phyloP scores from a whole-genome alignment of 2,113 vertebrate genomes.

The Castor canadensis region DNA sequence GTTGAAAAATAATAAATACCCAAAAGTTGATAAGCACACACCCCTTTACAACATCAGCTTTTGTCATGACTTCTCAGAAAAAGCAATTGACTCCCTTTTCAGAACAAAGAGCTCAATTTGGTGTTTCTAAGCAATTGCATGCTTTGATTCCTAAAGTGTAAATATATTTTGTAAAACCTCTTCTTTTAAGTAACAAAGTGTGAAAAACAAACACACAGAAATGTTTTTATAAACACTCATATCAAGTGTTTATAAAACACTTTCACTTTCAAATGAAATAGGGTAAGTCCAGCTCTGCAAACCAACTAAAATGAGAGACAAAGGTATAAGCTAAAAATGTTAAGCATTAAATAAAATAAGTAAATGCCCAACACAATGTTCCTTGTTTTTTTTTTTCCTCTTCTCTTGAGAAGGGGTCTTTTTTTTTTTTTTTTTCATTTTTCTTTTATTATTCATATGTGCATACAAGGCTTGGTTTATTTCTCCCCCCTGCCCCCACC shows the following conservation, averaged over 20 bases:
- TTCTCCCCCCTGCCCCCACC: too few species aligned
- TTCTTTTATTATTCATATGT: too few species aligned
- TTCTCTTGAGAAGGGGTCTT: too few species aligned
- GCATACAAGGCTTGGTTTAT: too few species aligned
- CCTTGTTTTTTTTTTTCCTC: too few species aligned
- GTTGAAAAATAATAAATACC: not conserved
- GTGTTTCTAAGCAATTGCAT: not conserved
- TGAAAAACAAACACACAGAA: conserved; percentile 23
- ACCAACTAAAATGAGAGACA: not conserved
- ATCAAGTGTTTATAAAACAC: too few species aligned
- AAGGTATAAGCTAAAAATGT: not conserved
- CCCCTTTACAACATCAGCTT: not conserved
- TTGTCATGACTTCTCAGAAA: not conserved
- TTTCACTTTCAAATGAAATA: too few species aligned
- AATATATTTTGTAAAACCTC: not conserved
- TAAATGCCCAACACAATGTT: not conserved
- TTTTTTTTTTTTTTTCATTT: too few species aligned
- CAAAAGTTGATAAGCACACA: not conserved
- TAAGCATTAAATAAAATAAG: not conserved
- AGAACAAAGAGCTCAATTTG: not conserved
- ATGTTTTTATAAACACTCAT: not conserved
- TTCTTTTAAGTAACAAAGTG: conserved; percentile 9
- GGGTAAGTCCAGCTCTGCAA: not conserved
- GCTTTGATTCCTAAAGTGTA: not conserved
- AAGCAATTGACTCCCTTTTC: not conserved